Conservation (phyloP, 2,888 invertebrate genomes). For the Hypselothyrea guttata region DNA sequence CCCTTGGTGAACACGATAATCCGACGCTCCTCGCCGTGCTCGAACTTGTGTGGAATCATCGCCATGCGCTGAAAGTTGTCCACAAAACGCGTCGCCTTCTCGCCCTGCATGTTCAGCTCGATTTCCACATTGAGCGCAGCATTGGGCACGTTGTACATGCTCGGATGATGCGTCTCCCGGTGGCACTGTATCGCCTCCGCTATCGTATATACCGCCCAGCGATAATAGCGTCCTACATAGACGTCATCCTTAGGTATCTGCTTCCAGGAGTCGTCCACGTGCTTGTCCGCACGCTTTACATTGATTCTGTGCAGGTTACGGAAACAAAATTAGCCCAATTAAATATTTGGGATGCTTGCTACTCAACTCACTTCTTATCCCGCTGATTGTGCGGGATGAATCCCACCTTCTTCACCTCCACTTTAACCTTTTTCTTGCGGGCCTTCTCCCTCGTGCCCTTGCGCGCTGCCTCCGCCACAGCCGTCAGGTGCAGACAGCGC, state of each 20-base stretch:
- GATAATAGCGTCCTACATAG: constrained; percentile 84
- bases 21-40: constrained; percentile 86
- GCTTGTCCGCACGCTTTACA: constrained; percentile 83
- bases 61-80: constrained; percentile 88
- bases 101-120: constrained; percentile 89
- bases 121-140: constrained; percentile 87
- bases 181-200: constrained; percentile 90
- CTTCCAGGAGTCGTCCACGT: constrained; percentile 85
- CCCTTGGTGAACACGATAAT: constrained; percentile 90
- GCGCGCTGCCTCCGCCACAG: constrained; percentile 88
- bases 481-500: constrained; percentile 84
- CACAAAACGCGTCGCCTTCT: constrained; percentile 85
- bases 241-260: constrained; percentile 86
- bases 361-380: constrained; percentile 83
- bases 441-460: constrained; percentile 91
- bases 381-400: constrained; percentile 88
- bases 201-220: constrained; percentile 86
- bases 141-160: constrained; percentile 90
- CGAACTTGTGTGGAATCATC: constrained; percentile 87
- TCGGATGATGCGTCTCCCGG: constrained; percentile 91
- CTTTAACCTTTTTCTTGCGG: constrained; percentile 89
- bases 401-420: constrained; percentile 88
- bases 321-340: neutral
- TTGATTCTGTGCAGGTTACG: constrained; percentile 76
- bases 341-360: neutral